phyloP scores from a whole-genome alignment of 2,113 vertebrate species.

The Myanophis thanlyinensis region DNA sequence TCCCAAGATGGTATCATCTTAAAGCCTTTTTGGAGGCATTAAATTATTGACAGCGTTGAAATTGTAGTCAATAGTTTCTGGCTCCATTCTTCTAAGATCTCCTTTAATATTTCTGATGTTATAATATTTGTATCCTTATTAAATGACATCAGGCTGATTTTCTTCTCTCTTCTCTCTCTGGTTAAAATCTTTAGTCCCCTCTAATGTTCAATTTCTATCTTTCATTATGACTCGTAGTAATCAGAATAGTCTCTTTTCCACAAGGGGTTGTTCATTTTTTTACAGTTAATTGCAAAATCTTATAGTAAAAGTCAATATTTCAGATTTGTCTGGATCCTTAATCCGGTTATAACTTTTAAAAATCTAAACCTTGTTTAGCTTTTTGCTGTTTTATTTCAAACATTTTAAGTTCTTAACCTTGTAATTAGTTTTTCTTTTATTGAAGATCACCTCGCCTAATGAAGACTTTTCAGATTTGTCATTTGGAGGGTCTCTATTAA shows the following conservation, averaged over 20 bases:
- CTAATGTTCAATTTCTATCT: neutral
- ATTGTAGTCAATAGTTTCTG: neutral
- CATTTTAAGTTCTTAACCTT: neutral
- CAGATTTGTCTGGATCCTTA: neutral
- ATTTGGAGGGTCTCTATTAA: neutral
- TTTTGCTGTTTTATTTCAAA: neutral
- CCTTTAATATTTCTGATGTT: neutral
- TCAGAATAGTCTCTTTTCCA: neutral
- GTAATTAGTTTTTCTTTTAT: neutral
- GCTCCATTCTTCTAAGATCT: neutral
- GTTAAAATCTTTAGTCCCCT: neutral
- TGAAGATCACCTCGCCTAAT: neutral
- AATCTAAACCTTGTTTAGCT: neutral
- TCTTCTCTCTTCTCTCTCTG: neutral
- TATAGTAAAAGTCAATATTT: neutral
- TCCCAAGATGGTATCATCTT: neutral
- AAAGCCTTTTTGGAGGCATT: neutral
- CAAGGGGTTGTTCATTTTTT: neutral
- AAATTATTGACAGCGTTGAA: neutral
- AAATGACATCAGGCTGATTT: neutral
- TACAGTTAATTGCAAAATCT: neutral
- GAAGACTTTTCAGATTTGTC: neutral
- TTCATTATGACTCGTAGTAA: neutral
- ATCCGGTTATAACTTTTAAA: neutral
- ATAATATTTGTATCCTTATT: neutral